These are phyloP conservation scores for Aurelia coerulea DNA, from an alignment of 30 jellyfish, hydroid and myxozoan genomes.

Conservation along the genomic window DNA sequence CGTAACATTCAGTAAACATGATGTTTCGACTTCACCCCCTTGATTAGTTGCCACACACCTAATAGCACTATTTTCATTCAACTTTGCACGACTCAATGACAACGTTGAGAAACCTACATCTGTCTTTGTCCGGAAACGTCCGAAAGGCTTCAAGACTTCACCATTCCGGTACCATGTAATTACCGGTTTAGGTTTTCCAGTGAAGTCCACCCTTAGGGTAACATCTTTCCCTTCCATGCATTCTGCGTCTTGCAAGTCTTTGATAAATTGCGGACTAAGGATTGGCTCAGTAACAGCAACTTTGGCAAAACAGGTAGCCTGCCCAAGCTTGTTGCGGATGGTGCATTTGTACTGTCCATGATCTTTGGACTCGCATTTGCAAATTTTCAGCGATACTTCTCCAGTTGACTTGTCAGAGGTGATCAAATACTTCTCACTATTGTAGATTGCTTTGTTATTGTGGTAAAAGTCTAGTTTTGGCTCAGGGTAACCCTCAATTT, in stretches of 20 bases:
- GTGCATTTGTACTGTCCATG: conserved; percentile 85
- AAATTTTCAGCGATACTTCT: conserved; percentile 34
- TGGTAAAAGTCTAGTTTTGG: conserved; percentile 87
- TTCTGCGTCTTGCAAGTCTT: conserved; percentile 61
- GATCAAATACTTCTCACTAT: conserved; percentile 41
- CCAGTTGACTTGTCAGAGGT: conserved; percentile 34
- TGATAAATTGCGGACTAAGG: conserved; percentile 82
- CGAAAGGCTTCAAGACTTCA: conserved; percentile 71
- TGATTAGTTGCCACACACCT: conserved; percentile 75
- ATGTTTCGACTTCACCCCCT: conserved; percentile 81
- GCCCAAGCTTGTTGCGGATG: conserved; percentile 78
- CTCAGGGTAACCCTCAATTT: conserved; percentile 77
- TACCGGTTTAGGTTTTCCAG: conserved; percentile 95
- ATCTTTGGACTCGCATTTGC: conserved; percentile 60
- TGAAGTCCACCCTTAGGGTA: conserved; percentile 67
- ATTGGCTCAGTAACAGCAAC: conserved; percentile 72
- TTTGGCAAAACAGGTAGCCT: conserved; percentile 70
- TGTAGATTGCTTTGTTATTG: conserved; percentile 66
- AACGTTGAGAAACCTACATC: conserved; percentile 69
- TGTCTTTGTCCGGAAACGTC: conserved; percentile 66
- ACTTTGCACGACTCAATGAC: conserved; percentile 59
- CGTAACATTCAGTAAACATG: conserved; percentile 53
- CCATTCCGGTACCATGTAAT: conserved; percentile 88
- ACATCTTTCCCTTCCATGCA: conserved; percentile 78
- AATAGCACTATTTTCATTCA: conserved; percentile 73